These are phyloP conservation scores for Lycocerus yunnanus DNA, from an alignment of 2,888 invertebrate genomes.

Conservation along the genomic window DNA sequence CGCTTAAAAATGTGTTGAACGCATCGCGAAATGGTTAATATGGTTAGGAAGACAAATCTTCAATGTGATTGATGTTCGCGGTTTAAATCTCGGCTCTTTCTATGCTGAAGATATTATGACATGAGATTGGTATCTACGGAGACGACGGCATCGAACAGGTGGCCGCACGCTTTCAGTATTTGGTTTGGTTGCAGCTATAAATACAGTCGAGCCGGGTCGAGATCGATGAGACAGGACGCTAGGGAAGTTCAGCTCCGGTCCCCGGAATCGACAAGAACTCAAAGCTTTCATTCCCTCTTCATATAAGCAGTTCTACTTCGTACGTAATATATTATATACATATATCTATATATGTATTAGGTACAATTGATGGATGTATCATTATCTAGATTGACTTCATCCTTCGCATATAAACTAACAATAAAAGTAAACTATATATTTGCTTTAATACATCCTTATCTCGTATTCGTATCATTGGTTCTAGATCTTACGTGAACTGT, in stretches of 20 bases:
- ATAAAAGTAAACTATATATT: neutral
- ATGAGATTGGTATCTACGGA: constrained; percentile 9
- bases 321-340: too few relatives aligned
- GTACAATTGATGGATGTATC: constrained; percentile 12
- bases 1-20: neutral
- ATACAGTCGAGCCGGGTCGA: constrained; percentile 41
- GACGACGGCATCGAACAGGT: constrained; percentile 32
- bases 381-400: constrained; percentile 14
- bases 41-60: neutral
- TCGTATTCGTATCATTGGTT: constrained; percentile 1
- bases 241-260: constrained; percentile 37
- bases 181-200: constrained; percentile 39
- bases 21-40: neutral
- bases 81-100: neutral
- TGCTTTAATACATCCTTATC: neutral
- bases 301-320: constrained; percentile 10
- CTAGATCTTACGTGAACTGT: neutral
- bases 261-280: constrained; percentile 31
- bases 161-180: constrained; percentile 36
- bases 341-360: too few relatives aligned
- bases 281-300: constrained; percentile 3
- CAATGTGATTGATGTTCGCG: neutral
- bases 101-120: neutral
- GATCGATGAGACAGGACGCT: constrained; percentile 38
- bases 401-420: constrained; percentile 8